These are phyloP conservation scores for Bombus sylvicola DNA, from an alignment of 1,140 invertebrate genomes.

Conservation along the genomic window DNA sequence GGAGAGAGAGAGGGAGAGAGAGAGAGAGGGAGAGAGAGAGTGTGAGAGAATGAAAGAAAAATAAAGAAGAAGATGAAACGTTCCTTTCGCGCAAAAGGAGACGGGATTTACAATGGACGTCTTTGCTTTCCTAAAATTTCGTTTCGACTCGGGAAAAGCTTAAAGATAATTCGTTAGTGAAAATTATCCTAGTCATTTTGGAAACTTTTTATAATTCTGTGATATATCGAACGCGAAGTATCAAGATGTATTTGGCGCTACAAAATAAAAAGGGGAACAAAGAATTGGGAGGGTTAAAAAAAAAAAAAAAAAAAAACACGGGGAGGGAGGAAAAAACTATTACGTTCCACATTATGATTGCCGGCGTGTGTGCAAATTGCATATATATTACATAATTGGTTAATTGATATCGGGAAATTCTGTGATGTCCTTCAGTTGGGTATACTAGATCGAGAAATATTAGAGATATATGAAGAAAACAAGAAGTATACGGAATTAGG, in stretches of 20 bases:
- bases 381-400: constrained; percentile 52
- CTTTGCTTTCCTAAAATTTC: constrained; percentile 53
- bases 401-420: constrained; percentile 78
- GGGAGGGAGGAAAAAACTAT: constrained; percentile 37
- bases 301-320: constrained; percentile 29
- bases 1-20: constrained; percentile 23
- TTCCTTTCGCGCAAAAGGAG: constrained; percentile 14
- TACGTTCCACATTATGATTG: constrained; percentile 71
- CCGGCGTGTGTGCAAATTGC: constrained; percentile 49
- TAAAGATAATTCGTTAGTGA: constrained; percentile 70
- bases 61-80: neutral
- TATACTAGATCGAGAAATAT: constrained; percentile 74
- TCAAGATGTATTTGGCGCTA: constrained; percentile 55
- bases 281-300: constrained; percentile 51
- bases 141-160: constrained; percentile 43
- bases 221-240: constrained; percentile 68
- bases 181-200: constrained; percentile 82
- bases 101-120: neutral
- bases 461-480: constrained; percentile 59
- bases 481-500: constrained; percentile 78
- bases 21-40: neutral
- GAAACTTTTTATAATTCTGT: constrained; percentile 78
- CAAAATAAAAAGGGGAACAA: neutral
- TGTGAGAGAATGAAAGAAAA: neutral
- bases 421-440: constrained; percentile 82